Percentiles rank a stretch among this genome's conserved stretches.
Evolutionary conservation across 2,888 invertebrate genomes (phyloP).

Genomic region (Temnothorax unifasciatus): DNA sequence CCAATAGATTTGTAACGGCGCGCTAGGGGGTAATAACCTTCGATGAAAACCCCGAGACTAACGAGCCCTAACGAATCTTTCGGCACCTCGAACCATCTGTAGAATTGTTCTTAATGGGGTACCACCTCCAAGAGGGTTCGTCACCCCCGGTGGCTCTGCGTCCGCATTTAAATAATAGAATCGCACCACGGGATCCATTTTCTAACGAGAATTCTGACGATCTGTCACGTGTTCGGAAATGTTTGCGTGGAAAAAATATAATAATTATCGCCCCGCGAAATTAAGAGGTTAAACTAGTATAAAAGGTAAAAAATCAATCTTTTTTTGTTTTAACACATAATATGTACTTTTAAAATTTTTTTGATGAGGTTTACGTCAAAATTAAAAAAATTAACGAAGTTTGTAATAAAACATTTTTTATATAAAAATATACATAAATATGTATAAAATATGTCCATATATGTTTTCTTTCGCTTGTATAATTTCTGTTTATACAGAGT

Average conservation of each 20-base stretch:
- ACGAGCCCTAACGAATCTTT: constrained; percentile 83
- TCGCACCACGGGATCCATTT: constrained; percentile 77
- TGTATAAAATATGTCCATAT: no score
- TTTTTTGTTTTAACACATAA: neutral
- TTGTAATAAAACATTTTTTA: no score
- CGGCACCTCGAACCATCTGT: constrained; percentile 83
- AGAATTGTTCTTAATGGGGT: constrained; percentile 79
- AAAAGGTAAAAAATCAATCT: neutral
- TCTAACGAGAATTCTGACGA: constrained; percentile 80
- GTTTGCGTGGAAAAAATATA: constrained; percentile 10
- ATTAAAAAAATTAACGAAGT: no score
- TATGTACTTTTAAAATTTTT: neutral
- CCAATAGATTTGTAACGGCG: constrained; percentile 62
- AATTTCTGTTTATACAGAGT: no score
- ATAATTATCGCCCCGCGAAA: neutral
- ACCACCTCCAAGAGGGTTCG: constrained; percentile 64
- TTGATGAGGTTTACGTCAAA: no score
- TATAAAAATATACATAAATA: no score
- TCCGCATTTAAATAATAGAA: constrained; percentile 80
- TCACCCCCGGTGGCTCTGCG: constrained; percentile 70
- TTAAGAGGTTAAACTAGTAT: neutral
- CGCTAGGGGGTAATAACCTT: constrained; percentile 67
- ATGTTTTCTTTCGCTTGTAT: no score
- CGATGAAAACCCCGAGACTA: constrained; percentile 76
- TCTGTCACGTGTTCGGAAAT: constrained; percentile 65